Conservation (phyloP, 2,888 invertebrate genomes). For the Salpingus planirostris region DNA sequence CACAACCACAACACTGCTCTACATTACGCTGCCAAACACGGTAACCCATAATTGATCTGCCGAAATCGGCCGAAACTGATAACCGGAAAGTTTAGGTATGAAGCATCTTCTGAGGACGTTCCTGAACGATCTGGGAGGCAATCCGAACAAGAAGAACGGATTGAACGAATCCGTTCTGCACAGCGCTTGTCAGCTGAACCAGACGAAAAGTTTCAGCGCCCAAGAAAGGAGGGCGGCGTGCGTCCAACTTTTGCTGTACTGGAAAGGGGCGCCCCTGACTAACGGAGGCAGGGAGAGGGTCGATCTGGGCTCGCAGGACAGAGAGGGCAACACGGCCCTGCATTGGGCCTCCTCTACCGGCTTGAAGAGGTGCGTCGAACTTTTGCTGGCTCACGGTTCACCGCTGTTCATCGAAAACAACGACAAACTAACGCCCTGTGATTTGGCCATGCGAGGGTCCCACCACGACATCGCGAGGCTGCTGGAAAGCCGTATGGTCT, state of each 20-base stretch:
- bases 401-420: constrained; percentile 55
- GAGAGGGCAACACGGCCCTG: constrained; percentile 57
- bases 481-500: constrained; percentile 60
- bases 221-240: constrained; percentile 52
- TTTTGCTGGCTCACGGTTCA: constrained; percentile 50
- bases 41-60: constrained; percentile 24
- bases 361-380: constrained; percentile 53
- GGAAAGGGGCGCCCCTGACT: constrained; percentile 48
- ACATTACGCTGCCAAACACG: constrained; percentile 58
- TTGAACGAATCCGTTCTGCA: constrained; percentile 56
- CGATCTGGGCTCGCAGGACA: constrained; percentile 51
- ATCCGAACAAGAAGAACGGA: constrained; percentile 59
- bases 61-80: constrained; percentile 1
- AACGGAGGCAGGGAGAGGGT: constrained; percentile 50
- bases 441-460: constrained; percentile 51
- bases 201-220: constrained; percentile 44
- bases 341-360: constrained; percentile 57
- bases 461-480: constrained; percentile 54
- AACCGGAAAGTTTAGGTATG: constrained; percentile 32
- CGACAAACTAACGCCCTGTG: constrained; percentile 55
- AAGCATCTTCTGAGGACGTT: constrained; percentile 55
- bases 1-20: constrained; percentile 59
- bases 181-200: constrained; percentile 48
- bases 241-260: constrained; percentile 52
- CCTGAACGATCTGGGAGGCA: constrained; percentile 53